phyloP scores from a whole-genome alignment of 2,797 vertebrate genomes.

The Lagocephalus sceleratus region DNA sequence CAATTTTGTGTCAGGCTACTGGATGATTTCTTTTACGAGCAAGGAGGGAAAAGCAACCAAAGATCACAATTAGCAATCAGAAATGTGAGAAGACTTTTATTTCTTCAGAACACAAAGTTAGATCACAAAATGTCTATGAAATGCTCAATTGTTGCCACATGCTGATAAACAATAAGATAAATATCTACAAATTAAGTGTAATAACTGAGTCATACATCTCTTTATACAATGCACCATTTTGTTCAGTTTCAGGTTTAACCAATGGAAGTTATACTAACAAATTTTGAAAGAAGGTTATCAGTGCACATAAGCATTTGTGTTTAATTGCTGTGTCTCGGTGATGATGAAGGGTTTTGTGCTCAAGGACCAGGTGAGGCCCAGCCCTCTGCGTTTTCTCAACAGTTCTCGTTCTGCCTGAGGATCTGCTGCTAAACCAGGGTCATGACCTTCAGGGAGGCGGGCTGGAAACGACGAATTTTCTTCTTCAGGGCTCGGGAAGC shows the following conservation, averaged over 20 bases:
- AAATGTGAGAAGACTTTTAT: conserved; percentile 38
- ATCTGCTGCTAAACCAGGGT: conserved; percentile 82
- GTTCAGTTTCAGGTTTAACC: conserved; percentile 25
- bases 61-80: conserved; percentile 24
- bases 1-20: too few relatives aligned
- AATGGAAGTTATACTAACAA: neutral
- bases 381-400: conserved; percentile 23
- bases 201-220: conserved; percentile 43
- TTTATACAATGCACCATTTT: conserved; percentile 29
- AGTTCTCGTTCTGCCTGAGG: conserved; percentile 24
- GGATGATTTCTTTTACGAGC: conserved; percentile 21
- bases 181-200: conserved; percentile 49
- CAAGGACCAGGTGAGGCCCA: conserved; percentile 24
- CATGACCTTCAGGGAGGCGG: conserved; percentile 91
- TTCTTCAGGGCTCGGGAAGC: conserved; percentile 93
- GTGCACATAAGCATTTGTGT: conserved; percentile 29
- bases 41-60: conserved; percentile 14
- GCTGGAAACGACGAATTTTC: conserved; percentile 94
- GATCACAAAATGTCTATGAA: conserved; percentile 22
- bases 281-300: conserved; percentile 29
- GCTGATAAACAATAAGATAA: conserved; percentile 26
- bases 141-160: conserved; percentile 30
- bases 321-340: conserved; percentile 12
- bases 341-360: conserved; percentile 22
- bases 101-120: conserved; percentile 36